phyloP scores from a whole-genome alignment of 2,797 vertebrate species.

The Mycteria americana region DNA sequence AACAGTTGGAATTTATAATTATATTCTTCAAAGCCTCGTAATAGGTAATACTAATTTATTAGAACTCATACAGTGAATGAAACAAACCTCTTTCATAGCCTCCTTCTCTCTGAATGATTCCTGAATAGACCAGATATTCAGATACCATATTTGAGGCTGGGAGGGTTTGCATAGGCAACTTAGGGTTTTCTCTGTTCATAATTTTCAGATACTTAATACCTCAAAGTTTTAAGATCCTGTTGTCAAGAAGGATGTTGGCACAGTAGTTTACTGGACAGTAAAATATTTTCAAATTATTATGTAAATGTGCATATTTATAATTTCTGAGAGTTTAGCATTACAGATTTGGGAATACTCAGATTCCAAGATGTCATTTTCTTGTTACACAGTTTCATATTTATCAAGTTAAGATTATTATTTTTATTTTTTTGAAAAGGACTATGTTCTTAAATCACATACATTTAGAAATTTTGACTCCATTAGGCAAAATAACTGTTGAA shows the following conservation, averaged over 20 bases:
- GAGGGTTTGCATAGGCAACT: not conserved
- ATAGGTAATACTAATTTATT: not conserved
- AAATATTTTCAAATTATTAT: not conserved
- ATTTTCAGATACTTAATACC: not conserved
- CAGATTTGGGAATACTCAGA: not conserved
- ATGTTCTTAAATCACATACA: not conserved
- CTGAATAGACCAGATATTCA: not conserved
- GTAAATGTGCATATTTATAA: not conserved
- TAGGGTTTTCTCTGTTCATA: not conserved
- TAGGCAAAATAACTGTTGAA: not conserved
- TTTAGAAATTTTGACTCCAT: not conserved
- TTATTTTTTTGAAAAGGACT: not conserved
- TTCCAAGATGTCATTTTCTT: not conserved
- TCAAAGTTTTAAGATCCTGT: not conserved
- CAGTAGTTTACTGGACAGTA: not conserved
- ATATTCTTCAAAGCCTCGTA: slow-evolving; percentile 2
- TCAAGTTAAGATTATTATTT: not conserved
- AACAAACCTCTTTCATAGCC: not conserved
- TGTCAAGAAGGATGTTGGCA: not conserved
- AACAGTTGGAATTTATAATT: slow-evolving; percentile 34
- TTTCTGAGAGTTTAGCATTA: not conserved
- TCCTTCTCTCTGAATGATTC: not conserved
- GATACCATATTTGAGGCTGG: not conserved
- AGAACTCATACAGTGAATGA: not conserved
- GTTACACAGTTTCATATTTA: not conserved